Percentiles rank a stretch among this genome's conserved stretches.
Conservation (phyloP, 2,113 vertebrate genomes). For the Siniperca chuatsi region DNA sequence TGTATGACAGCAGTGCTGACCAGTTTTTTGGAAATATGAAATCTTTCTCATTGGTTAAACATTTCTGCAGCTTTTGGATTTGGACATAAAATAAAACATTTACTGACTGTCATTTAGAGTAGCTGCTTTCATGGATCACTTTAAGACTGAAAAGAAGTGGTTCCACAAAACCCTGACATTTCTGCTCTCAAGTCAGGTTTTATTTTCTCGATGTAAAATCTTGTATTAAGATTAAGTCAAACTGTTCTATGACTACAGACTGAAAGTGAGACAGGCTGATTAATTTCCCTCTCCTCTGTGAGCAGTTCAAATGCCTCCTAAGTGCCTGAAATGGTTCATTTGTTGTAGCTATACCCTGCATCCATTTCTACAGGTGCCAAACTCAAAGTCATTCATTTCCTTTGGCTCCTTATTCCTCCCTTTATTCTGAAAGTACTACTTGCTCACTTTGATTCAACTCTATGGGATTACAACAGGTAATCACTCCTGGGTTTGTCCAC, state of each 20-base stretch:
- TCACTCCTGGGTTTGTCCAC: slow-evolving; percentile 78
- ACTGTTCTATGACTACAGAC: slow-evolving; percentile 17
- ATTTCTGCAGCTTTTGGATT: slow-evolving; percentile 19
- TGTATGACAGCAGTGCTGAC: slow-evolving; percentile 25
- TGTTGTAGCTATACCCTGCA: slow-evolving; percentile 21
- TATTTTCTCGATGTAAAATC: slow-evolving; percentile 7
- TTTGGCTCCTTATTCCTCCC: slow-evolving; percentile 56
- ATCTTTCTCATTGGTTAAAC: slow-evolving; percentile 28
- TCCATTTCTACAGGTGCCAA: slow-evolving; percentile 36
- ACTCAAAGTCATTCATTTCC: slow-evolving; percentile 56
- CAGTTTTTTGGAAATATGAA: slow-evolving; percentile 47
- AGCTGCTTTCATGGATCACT: slow-evolving; percentile 20
- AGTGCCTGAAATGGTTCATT: slow-evolving; percentile 38
- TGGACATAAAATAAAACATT: not conserved
- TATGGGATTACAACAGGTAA: slow-evolving; percentile 81
- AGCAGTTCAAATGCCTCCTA: slow-evolving; percentile 41
- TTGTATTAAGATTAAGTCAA: slow-evolving; percentile 25
- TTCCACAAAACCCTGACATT: slow-evolving; percentile 2
- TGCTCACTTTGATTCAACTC: slow-evolving; percentile 77
- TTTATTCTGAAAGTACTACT: slow-evolving; percentile 62
- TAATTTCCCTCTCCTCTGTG: slow-evolving; percentile 26
- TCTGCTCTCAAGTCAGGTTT: slow-evolving; percentile 23
- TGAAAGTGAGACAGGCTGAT: slow-evolving; percentile 29
- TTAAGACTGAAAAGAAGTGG: not conserved
- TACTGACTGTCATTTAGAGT: slow-evolving; percentile 6